These are phyloP conservation scores for Vanessa cardui DNA, from an alignment of 2,888 invertebrate genomes.

Conservation along the genomic window DNA sequence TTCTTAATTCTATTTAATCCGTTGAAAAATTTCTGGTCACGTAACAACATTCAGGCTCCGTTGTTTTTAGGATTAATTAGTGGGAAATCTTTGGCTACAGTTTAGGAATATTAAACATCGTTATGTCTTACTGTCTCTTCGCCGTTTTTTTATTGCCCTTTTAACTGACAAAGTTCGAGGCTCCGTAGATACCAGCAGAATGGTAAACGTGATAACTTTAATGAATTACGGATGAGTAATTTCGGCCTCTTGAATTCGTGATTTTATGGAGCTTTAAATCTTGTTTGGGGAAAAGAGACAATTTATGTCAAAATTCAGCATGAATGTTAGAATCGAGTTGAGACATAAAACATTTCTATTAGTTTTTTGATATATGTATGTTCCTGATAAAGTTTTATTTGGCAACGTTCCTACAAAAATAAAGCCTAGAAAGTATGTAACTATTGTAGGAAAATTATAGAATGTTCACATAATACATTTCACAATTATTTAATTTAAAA, in stretches of 20 bases:
- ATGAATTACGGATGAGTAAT: slow-evolving; percentile 77
- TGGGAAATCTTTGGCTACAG: slow-evolving; percentile 50
- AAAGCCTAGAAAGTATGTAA: slow-evolving; percentile 10
- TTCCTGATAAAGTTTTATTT: slow-evolving; percentile 18
- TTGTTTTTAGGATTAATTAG: slow-evolving; percentile 59
- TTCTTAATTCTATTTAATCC: slow-evolving; percentile 17
- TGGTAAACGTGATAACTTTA: slow-evolving; percentile 73
- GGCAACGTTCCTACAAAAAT: slow-evolving; percentile 29
- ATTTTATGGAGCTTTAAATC: slow-evolving; percentile 73
- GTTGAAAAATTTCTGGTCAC: slow-evolving; percentile 14
- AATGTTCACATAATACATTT: too few relatives aligned
- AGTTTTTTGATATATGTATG: slow-evolving; percentile 33
- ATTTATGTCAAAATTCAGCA: slow-evolving; percentile 57
- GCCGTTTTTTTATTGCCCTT: slow-evolving; percentile 71
- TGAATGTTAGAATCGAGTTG: slow-evolving; percentile 16
- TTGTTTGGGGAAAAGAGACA: slow-evolving; percentile 66
- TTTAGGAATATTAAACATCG: slow-evolving; percentile 43
- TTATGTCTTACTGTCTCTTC: slow-evolving; percentile 42
- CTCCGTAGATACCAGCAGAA: slow-evolving; percentile 64
- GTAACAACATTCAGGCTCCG: slow-evolving; percentile 36
- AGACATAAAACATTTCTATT: slow-evolving; percentile 21
- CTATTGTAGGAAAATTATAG: background rate
- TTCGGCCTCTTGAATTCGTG: slow-evolving; percentile 67
- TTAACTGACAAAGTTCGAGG: slow-evolving; percentile 68
- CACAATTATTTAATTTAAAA: too few relatives aligned